Conservation (phyloP, 2,797 vertebrate genomes). For the Poeciliopsis presidionis region DNA sequence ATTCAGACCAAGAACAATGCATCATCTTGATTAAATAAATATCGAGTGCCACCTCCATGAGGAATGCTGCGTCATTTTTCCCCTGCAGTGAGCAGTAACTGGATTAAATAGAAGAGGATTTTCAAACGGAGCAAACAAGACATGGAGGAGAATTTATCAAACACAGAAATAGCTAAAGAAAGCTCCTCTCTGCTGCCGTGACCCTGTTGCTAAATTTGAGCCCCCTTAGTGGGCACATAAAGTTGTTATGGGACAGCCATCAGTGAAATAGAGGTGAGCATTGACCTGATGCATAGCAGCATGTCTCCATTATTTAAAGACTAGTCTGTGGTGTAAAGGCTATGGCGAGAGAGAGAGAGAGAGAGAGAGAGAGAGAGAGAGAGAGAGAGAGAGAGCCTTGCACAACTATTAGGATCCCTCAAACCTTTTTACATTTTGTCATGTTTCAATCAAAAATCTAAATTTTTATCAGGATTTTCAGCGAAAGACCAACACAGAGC, state of each 20-base stretch:
- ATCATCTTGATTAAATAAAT: constrained; percentile 67
- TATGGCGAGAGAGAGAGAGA: not conserved
- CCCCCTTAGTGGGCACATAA: constrained; percentile 32
- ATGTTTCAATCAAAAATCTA: not conserved
- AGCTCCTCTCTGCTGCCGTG: constrained; percentile 23
- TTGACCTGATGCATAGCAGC: constrained; percentile 28
- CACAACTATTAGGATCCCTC: not conserved
- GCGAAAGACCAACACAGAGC: not conserved
- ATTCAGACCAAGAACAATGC: constrained; percentile 46
- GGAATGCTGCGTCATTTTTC: constrained; percentile 26
- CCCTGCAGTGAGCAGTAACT: constrained; percentile 24
- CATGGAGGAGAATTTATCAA: constrained; percentile 46
- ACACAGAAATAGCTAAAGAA: constrained; percentile 56
- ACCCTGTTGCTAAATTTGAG: constrained; percentile 40
- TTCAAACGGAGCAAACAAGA: constrained; percentile 48
- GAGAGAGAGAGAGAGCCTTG: not conserved
- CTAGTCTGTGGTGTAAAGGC: not conserved
- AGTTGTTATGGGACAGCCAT: constrained; percentile 37
- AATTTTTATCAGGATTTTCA: not conserved
- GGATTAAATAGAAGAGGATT: constrained; percentile 49
- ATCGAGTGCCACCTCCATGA: constrained; percentile 42
- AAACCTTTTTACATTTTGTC: not conserved
- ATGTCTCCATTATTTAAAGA: constrained; percentile 3
- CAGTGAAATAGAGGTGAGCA: constrained; percentile 25
- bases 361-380: too few species aligned